Base-by-base conservation (phyloP, 1,140 invertebrate genomes). In the Drosophila novamexicana region DNA sequence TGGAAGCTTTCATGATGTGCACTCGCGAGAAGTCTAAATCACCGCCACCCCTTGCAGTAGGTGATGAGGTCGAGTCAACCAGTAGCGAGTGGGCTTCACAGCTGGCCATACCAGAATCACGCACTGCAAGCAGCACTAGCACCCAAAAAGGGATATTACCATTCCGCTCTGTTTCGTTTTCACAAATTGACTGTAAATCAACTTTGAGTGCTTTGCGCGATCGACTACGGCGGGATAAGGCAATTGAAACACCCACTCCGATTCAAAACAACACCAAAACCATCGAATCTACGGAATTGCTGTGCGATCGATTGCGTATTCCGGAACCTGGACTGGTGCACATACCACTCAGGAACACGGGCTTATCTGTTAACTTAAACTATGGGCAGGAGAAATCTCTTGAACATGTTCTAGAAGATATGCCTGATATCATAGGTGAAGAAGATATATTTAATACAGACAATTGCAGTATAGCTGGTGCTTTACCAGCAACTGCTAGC, bases 101-200 rank as follows among this genome's bases (percentile, higher is more conserved):
- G 59, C 47, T 91, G 47, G 84, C 93, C n/a, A 94, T 93, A 78
- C 93, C 94, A 16, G 94, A 94, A 71, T 93, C 94, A 37, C 93
- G 94, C 39, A 93, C 93, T 9, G 93, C 94, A 32, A 54, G n/a
- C 64, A 67, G 18, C 59, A 93, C 94, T 49, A 95, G 94, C 73
- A 93, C 94, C 7, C 94, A 94, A 76, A 93, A 93, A 58, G 94
- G 93, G 40, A 94, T 95, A 73, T 62, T 68, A 45, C 95, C 96
- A 3, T 96, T 95, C 75, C 94, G 96, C 32, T 97, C 96, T 81
- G 96, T 96, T 6, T 97, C 96, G 8, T 97, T 97, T 81, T 96
- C 96, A 0, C 96, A 97, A 92, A 96, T 96, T 44, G 96, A 97
- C 86, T 96, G 95, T 78, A 91, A 90, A 63, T 91, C 91, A 56